phyloP scores from a whole-genome alignment of 2,888 invertebrate genomes.

The Rhagonycha fulva region DNA sequence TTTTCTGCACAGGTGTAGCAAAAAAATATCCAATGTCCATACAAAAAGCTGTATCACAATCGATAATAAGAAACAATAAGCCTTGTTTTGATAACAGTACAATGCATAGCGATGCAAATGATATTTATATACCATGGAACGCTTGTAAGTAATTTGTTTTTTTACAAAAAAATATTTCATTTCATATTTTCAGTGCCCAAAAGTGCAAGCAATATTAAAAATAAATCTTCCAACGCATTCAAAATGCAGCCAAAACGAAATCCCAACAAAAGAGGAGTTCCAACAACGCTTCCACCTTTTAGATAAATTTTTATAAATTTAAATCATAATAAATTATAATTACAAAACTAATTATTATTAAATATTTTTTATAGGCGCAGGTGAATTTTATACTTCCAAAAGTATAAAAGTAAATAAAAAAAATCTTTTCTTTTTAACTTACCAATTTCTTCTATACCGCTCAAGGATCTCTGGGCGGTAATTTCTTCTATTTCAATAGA shows the following conservation, averaged over 20 bases:
- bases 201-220: neutral
- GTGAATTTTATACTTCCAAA: too few species aligned
- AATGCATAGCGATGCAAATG: slow-evolving; percentile 35
- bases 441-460: too few species aligned
- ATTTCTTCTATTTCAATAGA: too few species aligned
- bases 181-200: slow-evolving; percentile 4
- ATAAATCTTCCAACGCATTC: neutral
- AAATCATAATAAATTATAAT: neutral
- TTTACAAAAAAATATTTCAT: neutral
- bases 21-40: slow-evolving; percentile 47
- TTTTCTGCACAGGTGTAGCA: slow-evolving; percentile 42
- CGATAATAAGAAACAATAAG: slow-evolving; percentile 41
- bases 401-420: too few species aligned
- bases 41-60: slow-evolving; percentile 50
- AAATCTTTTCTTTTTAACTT: too few species aligned
- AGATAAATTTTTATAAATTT: neutral
- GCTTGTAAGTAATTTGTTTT: slow-evolving; percentile 36
- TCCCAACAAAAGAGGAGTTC: neutral
- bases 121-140: slow-evolving; percentile 45
- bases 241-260: neutral
- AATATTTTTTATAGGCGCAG: too few species aligned
- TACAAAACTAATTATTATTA: too few species aligned
- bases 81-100: slow-evolving; percentile 19
- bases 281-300: neutral
- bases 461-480: too few species aligned